phyloP scores from a whole-genome alignment of 2,113 vertebrate genomes.

The Silurus meridionalis region DNA sequence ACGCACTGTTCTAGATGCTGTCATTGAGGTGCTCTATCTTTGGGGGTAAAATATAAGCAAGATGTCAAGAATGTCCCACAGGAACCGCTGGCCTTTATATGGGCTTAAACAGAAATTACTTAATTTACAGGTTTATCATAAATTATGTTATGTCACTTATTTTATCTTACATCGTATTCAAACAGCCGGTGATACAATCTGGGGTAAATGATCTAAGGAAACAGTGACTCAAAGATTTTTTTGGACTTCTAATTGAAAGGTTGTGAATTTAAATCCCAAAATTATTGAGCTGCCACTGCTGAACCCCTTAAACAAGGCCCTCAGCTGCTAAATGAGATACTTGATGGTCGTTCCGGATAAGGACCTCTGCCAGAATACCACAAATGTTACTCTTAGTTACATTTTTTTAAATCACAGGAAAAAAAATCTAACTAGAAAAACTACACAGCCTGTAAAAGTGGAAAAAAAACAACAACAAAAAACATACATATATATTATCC shows the following conservation, averaged over 20 bases:
- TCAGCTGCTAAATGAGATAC: too few relatives aligned
- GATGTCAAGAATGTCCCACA: neutral
- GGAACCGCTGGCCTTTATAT: neutral
- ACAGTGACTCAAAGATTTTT: too few relatives aligned
- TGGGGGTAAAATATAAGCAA: neutral
- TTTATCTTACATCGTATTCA: neutral
- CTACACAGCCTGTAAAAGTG: neutral
- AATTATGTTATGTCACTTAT: neutral
- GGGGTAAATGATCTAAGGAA: too few relatives aligned
- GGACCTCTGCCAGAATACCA: too few relatives aligned
- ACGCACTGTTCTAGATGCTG: neutral
- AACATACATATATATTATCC: too few relatives aligned
- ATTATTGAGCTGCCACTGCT: too few relatives aligned
- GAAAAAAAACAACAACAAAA: neutral
- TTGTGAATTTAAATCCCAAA: too few relatives aligned
- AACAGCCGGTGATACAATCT: neutral
- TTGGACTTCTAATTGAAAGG: too few relatives aligned
- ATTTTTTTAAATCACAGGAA: neutral
- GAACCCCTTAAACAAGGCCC: too few relatives aligned
- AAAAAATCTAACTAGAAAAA: too few relatives aligned
- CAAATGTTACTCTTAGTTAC: neutral
- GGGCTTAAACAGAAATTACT: neutral
- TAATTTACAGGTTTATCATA: neutral
- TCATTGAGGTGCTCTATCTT: neutral
- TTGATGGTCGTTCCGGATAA: too few relatives aligned